phyloP scores from a whole-genome alignment of 2,113 vertebrate species.

The Lagenorhynchus albirostris region DNA sequence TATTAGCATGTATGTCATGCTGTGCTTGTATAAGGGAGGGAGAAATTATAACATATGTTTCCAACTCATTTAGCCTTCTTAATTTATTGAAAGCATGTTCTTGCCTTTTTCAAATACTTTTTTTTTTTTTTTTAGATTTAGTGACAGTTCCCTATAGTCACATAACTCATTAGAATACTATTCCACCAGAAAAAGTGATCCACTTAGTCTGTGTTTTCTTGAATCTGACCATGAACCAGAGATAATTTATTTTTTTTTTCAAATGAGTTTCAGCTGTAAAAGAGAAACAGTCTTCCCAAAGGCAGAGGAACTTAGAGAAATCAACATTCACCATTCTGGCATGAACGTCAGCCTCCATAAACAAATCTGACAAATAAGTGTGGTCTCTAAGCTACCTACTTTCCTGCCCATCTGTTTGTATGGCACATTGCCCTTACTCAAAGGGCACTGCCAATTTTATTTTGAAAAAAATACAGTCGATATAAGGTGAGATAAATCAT shows the following conservation, averaged over 20 bases:
- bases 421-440: constrained; percentile 64
- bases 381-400: constrained; percentile 74
- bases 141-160: neutral
- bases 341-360: constrained; percentile 56
- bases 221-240: neutral
- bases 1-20: neutral
- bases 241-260: neutral
- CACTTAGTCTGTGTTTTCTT: neutral
- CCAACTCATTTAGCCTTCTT: neutral
- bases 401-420: constrained; percentile 76
- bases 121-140: neutral
- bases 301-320: constrained; percentile 44
- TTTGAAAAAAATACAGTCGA: constrained; percentile 51
- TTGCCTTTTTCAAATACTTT: neutral
- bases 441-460: constrained; percentile 64
- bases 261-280: constrained; percentile 35
- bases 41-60: neutral
- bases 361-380: constrained; percentile 75
- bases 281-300: constrained; percentile 36
- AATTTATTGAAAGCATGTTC: neutral
- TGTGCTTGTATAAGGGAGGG: neutral
- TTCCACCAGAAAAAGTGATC: neutral
- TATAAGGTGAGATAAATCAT: neutral
- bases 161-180: neutral
- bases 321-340: constrained; percentile 54